A percentile compares a stretch with the other conserved stretches of the same genome.
Evolutionary conservation across 2,888 invertebrate genomes (phyloP).

Genomic region (Ecliptopera silaceata): DNA sequence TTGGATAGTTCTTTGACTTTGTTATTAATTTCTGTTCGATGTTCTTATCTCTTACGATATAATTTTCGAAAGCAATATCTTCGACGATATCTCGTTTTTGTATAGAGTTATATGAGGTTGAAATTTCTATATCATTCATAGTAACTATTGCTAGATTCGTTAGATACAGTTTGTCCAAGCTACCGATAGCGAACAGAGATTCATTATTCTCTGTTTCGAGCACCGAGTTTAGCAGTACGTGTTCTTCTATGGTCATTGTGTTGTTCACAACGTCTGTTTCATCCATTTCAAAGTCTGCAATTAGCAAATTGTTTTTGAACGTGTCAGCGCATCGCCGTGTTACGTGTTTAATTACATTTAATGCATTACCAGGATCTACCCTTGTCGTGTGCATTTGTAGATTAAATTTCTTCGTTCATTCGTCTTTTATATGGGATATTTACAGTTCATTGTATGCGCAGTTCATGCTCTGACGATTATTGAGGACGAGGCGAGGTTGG

Average conservation of each 20-base stretch:
- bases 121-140: conserved; percentile 44
- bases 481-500: conserved; percentile 9
- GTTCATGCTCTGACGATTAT: conserved; percentile 3
- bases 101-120: conserved; percentile 42
- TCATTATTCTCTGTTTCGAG: conserved; percentile 61
- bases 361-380: conserved; percentile 14
- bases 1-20: background rate
- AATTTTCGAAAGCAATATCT: conserved; percentile 27
- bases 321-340: conserved; percentile 17
- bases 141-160: conserved; percentile 63
- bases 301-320: conserved; percentile 36
- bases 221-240: conserved; percentile 56
- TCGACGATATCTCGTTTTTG: conserved; percentile 54
- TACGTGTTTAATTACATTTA: conserved; percentile 32
- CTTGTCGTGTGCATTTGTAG: conserved; percentile 20
- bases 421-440: background rate
- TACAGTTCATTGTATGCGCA: conserved; percentile 2
- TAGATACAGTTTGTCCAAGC: conserved; percentile 63
- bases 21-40: conserved; percentile 1
- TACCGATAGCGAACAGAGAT: conserved; percentile 51
- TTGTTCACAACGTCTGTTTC: conserved; percentile 46
- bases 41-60: conserved; percentile 2
- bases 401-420: conserved; percentile 16
- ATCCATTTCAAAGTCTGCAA: conserved; percentile 56
- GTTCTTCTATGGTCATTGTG: conserved; percentile 57